phyloP scores from a whole-genome alignment of 1,140 invertebrate genomes.

The Aradophagus sp. region DNA sequence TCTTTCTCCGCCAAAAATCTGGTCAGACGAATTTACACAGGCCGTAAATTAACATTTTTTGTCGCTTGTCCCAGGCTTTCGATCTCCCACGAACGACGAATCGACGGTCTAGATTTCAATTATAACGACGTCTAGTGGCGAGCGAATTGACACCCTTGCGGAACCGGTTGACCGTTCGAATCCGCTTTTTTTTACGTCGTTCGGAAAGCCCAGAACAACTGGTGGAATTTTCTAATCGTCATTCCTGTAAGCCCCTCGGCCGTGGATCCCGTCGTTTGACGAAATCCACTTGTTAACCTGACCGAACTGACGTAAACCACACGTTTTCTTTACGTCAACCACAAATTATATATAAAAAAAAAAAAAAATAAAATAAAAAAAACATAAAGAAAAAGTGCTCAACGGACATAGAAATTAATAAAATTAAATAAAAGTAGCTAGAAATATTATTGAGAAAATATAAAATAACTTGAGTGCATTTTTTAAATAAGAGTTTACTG shows the following conservation, averaged over 20 bases:
- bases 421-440: too few species aligned
- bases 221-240: constrained; percentile 72
- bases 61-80: too few species aligned
- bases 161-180: constrained; percentile 25
- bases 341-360: constrained; percentile 59
- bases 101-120: constrained; percentile 11
- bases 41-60: too few species aligned
- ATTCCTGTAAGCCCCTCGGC: constrained; percentile 59
- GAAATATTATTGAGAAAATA: too few species aligned
- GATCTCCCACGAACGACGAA: too few species aligned
- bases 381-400: too few species aligned
- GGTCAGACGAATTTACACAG: too few species aligned
- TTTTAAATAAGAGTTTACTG: too few species aligned
- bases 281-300: constrained; percentile 24
- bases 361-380: too few species aligned
- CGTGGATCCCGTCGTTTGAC: constrained; percentile 30
- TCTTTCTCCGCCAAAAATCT: too few species aligned
- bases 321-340: constrained; percentile 53
- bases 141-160: constrained; percentile 23
- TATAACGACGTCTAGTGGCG: constrained; percentile 14
- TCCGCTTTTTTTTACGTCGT: constrained; percentile 17
- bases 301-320: constrained; percentile 52
- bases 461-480: too few species aligned
- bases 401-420: too few species aligned
- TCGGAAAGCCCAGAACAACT: constrained; percentile 38